Evolutionary conservation across 1,140 invertebrate genomes (phyloP), one percentile per base, ranked within the genome.

Genomic region (Agrilus planipennis): DNA sequence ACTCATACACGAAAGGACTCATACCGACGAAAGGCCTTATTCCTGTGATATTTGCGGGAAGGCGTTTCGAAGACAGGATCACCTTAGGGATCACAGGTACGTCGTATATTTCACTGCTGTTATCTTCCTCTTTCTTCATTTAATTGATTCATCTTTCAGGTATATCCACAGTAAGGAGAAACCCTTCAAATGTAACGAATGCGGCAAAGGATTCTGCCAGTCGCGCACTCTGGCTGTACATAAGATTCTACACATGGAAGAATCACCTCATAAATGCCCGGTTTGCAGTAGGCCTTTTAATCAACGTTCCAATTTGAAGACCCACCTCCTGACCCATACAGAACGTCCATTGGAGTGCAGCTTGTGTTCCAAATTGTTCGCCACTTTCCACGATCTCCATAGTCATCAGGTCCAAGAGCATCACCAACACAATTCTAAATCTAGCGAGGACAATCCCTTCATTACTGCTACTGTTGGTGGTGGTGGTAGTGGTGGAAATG

Each of bases 101-200:
- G 54, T 55, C 44, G 52, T 28, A 34, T 12, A 17, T 32, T 32
- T 32, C n/a, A 11, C 22, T n/a, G n/a, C 22, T 11, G 22, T 11
- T 11, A 29, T 6, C 15, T 29, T 29, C 15, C n/a, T 29, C n/a
- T 29, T 29, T 12, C 15, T 4, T 4, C 11, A 15, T 29, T 4
- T 11, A 3, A 6, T 29, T 29, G 23, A 7, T 25, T 25, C 6
- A 25, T 64, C 61, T 62, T 66, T 3, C 68, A 90, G 86, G 56
- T 95, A 93, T 66, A 96, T 95, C 46, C 93, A 97, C 68, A 89
- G 87, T 30, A 95, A 95, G 60, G 89, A 95, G 61, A 96, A 96
- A 60, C 92, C 93, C 0, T 97, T 93, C 68, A 94, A 92, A 57
- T 97, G 93, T 61, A 76, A 70, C 1, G 87, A 93, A 51, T 97